Conservation (phyloP, 2,113 vertebrate species). For the Grantiella picta region DNA sequence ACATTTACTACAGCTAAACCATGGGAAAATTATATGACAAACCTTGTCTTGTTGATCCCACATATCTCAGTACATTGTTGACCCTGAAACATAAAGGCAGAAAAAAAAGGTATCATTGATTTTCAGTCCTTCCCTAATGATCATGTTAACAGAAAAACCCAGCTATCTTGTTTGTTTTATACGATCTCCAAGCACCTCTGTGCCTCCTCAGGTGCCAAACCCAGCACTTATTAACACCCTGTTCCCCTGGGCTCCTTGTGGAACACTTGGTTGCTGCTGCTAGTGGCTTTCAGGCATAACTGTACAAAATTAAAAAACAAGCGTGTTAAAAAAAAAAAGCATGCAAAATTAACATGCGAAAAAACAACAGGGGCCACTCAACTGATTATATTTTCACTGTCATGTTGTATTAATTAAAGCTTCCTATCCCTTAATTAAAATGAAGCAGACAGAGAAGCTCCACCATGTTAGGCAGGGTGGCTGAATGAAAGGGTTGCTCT, state of each 20-base stretch:
- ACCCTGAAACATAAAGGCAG: background rate
- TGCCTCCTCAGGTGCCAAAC: slow-evolving; percentile 23
- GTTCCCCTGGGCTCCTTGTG: background rate
- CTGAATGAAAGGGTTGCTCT: background rate
- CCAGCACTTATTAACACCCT: slow-evolving; percentile 36
- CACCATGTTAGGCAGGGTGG: background rate
- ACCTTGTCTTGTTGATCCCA: background rate
- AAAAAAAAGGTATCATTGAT: background rate
- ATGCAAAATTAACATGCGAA: background rate
- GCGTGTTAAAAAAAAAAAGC: background rate
- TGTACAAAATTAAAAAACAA: slow-evolving; percentile 27
- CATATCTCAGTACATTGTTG: background rate
- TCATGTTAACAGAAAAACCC: background rate
- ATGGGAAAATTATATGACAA: background rate
- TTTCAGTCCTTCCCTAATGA: slow-evolving; percentile 34
- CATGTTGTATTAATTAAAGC: slow-evolving; percentile 37
- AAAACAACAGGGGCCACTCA: slow-evolving; percentile 20
- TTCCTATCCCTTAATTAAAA: slow-evolving; percentile 31
- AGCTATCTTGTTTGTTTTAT: background rate
- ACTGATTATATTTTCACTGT: slow-evolving; percentile 55
- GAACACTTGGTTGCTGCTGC: background rate
- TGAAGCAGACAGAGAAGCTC: background rate
- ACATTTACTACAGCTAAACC: background rate
- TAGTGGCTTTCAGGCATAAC: background rate
- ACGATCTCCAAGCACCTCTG: background rate